Evolutionary conservation across 2,797 vertebrate genomes (phyloP), one percentile per base, ranked within the genome.

Genomic region (Tangara arthus): DNA sequence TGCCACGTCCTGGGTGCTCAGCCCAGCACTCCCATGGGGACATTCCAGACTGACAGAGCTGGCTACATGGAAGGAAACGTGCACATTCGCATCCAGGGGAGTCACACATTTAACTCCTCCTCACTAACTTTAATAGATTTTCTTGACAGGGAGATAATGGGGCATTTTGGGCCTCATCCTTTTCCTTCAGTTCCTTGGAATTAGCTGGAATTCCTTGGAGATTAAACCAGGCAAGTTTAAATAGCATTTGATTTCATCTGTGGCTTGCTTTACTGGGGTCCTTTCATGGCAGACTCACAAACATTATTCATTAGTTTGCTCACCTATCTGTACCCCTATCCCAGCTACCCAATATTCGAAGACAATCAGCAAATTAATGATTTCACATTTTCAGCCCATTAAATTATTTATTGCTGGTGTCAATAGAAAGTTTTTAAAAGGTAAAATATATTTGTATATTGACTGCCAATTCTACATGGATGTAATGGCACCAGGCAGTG

Each of bases 401-500:
- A 95, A 96, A 96, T 97, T 97, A 96, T 97, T 97, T 97, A 98
- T 96, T 95, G 93, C 94, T 89, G 93, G 96, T 97, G 96, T 97
- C 97, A 97, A 98, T 97, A 96, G 88, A 97, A 98, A 98, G 94
- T 97, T 98, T 97, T 97, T 93, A 96, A 98, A 97, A 98, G 98
- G 98, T 98, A 98, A 98, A 96, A 97, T 93, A 94, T 97, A 95
- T 98, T 88, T 97, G 94, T 96, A 97, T 98, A 97, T 97, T 97
- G 97, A 97, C 97, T 92, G 87, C 94, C 97, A 97, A 89, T 95
- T 97, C 96, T 96, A 96, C 97, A 95, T 97, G 76, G 97, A 96
- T 97, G 96, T 95, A 86, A 95, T 94, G 59, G 97, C 97, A 96
- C 96, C 97, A 96, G 96, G 95, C 97, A 97, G 96, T 89, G 96